Percentiles rank a stretch among this genome's conserved stretches.
Conservation (phyloP, 53 echinoderm and acorn worm genomes). For the Mesocentrotus franciscanus region DNA sequence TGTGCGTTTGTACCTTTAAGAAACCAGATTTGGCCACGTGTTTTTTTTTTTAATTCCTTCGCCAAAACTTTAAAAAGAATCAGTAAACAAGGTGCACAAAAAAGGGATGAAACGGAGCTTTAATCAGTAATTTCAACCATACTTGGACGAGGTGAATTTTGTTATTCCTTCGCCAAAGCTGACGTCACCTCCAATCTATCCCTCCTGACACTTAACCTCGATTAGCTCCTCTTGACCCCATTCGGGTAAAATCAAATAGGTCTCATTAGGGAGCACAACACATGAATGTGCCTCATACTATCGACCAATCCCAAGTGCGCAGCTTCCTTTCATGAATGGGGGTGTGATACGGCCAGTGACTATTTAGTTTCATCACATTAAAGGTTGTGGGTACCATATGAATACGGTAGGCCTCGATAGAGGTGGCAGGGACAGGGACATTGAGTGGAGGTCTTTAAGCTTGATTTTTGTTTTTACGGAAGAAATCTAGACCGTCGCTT, state of each 20-base stretch:
- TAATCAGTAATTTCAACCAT: background rate
- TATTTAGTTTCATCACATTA: slow-evolving; percentile 20
- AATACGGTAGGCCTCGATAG: background rate
- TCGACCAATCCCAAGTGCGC: slow-evolving; percentile 9
- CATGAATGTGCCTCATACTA: slow-evolving; percentile 39
- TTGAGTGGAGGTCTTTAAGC: background rate
- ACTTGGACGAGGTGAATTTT: background rate
- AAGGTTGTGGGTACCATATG: background rate
- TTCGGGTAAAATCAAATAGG: slow-evolving; percentile 14
- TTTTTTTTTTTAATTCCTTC: no score
- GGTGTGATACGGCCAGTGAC: background rate
- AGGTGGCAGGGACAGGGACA: background rate
- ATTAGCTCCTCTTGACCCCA: slow-evolving; percentile 47
- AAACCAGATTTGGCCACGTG: no score
- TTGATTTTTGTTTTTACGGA: no score
- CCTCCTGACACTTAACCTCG: slow-evolving; percentile 44
- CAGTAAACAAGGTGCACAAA: no score
- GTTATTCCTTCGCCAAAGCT: background rate
- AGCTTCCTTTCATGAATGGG: slow-evolving; percentile 18
- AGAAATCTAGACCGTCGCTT: no score
- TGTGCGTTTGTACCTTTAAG: no score
- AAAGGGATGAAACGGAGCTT: background rate
- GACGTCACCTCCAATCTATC: slow-evolving; percentile 25
- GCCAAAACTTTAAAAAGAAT: no score
- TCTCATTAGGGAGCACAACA: slow-evolving; percentile 23